These are phyloP conservation scores for Noctua janthe DNA, from an alignment of 2,888 invertebrate species.

Conservation along the genomic window DNA sequence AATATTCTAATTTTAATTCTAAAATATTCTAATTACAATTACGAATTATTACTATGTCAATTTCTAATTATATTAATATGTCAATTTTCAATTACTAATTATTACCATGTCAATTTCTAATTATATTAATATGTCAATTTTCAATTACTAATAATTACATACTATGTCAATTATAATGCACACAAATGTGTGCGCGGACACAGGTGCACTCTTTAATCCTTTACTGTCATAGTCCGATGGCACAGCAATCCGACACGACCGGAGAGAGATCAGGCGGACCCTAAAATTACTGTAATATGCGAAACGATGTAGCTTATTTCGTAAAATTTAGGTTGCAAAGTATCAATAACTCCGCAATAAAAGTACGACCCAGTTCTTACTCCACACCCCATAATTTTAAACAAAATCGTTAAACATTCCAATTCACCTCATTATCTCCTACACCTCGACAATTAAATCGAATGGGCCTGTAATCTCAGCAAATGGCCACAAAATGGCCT, in stretches of 20 bases:
- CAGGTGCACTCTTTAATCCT: no score
- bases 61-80: no score
- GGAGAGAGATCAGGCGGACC: background rate
- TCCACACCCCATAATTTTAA: slow-evolving; percentile 29
- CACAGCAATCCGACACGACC: background rate
- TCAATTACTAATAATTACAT: no score
- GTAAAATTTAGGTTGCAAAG: background rate
- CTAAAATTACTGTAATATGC: background rate
- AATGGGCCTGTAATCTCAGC: slow-evolving; percentile 46
- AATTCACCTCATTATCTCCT: slow-evolving; percentile 52
- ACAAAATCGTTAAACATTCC: slow-evolving; percentile 27
- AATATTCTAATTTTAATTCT: no score
- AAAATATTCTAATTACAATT: no score
- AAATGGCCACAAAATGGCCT: slow-evolving; percentile 44
- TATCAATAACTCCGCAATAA: background rate
- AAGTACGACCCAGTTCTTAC: background rate
- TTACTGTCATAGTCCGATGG: background rate
- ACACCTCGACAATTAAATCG: slow-evolving; percentile 53
- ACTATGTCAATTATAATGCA: no score
- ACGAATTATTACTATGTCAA: no score
- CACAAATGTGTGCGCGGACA: no score
- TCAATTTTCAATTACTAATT: no score
- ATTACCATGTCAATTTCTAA: no score
- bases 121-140: no score
- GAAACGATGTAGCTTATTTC: background rate